Evolutionary conservation across 2,888 invertebrate genomes (phyloP), one percentile per base, ranked within the genome.

Genomic region (Pseudococcus jackbeardsleyi): DNA sequence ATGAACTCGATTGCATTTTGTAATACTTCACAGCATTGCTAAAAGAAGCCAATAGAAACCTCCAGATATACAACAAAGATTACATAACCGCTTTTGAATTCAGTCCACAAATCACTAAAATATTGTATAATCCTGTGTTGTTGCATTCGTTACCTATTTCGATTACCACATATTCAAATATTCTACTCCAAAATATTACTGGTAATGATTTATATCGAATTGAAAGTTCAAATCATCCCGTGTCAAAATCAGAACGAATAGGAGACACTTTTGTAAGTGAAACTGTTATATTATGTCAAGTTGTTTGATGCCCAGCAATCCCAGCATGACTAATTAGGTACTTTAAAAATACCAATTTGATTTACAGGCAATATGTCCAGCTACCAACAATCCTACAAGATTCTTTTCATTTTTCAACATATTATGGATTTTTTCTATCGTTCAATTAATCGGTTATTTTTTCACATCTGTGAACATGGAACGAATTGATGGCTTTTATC

Each of bases 401-500:
- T n/a, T n/a, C n/a, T n/a, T n/a, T n/a, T n/a, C n/a, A n/a, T n/a
- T n/a, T n/a, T n/a, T n/a, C n/a, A n/a, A n/a, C n/a, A n/a, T n/a
- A n/a, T n/a, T n/a, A n/a, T n/a, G n/a, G n/a, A n/a, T n/a, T n/a
- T n/a, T n/a, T n/a, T n/a, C n/a, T n/a, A n/a, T n/a, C n/a, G n/a
- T n/a, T n/a, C n/a, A n/a, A n/a, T n/a, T n/a, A n/a, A n/a, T n/a
- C n/a, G n/a, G 22, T 3, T 86, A 72, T 19, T 86, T 86, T 15
- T 72, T 77, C 15, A 26, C 42, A 22, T 42, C 33, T 5, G 15
- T 86, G 15, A 86, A 46, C 8, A 92, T 92, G 88, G 96, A 96
- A 91, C 92, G 94, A 12, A 91, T 91, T 7, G 92, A 93, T 0
- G 94, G 94, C 86, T 93, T 95, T 54, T 94, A 95, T 33, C 94